Conservation (phyloP, 2,797 vertebrate species). For the Platalea minor region DNA sequence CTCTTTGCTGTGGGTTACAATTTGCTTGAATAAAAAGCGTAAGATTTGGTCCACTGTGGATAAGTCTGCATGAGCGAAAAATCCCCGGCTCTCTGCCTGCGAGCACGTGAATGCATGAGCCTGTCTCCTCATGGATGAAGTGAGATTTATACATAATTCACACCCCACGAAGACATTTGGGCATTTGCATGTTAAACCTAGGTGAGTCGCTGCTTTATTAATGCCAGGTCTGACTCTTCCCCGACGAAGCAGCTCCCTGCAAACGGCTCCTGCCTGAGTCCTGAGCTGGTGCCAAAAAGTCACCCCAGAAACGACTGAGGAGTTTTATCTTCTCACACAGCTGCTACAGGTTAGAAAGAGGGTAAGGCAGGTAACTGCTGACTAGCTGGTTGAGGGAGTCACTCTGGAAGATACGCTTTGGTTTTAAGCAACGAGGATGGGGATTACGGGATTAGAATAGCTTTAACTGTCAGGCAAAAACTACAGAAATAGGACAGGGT, state of each 20-base stretch:
- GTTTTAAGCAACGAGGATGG: constrained; percentile 1
- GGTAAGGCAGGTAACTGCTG: not conserved
- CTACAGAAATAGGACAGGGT: constrained; percentile 68
- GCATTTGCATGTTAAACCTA: not conserved
- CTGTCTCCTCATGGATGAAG: not conserved
- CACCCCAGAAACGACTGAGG: no score
- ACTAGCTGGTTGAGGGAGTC: not conserved
- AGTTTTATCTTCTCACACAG: not conserved
- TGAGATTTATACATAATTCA: not conserved
- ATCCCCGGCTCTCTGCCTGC: not conserved
- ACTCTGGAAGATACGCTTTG: not conserved
- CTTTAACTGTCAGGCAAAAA: constrained; percentile 61
- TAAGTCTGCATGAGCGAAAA: not conserved
- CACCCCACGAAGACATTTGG: not conserved
- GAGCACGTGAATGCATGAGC: fast-evolving
- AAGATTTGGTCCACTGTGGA: not conserved
- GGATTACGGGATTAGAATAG: constrained; percentile 70
- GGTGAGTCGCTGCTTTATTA: not conserved
- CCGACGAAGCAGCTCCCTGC: not conserved
- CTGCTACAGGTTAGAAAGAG: not conserved
- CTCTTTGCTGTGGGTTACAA: not conserved
- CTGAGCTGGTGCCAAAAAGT: not conserved
- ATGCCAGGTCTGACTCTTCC: not conserved
- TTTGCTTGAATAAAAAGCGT: not conserved
- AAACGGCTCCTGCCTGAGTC: fast-evolving